phyloP scores from a whole-genome alignment of 2,888 invertebrate species.

The Liodrosophila aerea region DNA sequence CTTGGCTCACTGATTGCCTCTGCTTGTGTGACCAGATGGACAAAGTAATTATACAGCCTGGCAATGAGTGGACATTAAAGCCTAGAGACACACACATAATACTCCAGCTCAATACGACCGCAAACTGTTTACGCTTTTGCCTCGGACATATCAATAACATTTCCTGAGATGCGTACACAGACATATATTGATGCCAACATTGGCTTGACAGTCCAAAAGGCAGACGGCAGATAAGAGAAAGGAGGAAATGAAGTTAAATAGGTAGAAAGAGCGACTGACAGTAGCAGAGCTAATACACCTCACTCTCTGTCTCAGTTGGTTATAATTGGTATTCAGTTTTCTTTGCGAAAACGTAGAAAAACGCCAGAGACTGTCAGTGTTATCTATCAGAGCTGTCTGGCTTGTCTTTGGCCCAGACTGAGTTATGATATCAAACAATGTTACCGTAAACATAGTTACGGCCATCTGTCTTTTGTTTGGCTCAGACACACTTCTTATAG shows the following conservation, averaged over 20 bases:
- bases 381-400: slow-evolving; percentile 7
- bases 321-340: slow-evolving; percentile 12
- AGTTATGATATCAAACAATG: slow-evolving; percentile 8
- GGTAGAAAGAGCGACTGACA: neutral
- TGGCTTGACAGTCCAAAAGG: neutral
- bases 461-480: slow-evolving; percentile 4
- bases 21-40: slow-evolving; percentile 9
- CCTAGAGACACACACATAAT: neutral
- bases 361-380: slow-evolving; percentile 6
- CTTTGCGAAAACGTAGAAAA: slow-evolving; percentile 1
- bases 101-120: neutral
- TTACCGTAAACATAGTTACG: neutral
- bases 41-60: slow-evolving; percentile 14
- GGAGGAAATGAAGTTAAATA: slow-evolving; percentile 4
- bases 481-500: neutral
- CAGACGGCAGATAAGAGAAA: no score
- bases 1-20: slow-evolving; percentile 2
- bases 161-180: neutral
- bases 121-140: slow-evolving; percentile 8
- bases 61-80: slow-evolving; percentile 16
- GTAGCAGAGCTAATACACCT: neutral
- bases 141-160: slow-evolving; percentile 5
- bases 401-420: slow-evolving; percentile 2
- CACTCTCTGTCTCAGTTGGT: neutral
- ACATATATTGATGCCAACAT: neutral